These are phyloP conservation scores for Psophia crepitans DNA, from an alignment of 2,113 vertebrate genomes.

Conservation along the genomic window DNA sequence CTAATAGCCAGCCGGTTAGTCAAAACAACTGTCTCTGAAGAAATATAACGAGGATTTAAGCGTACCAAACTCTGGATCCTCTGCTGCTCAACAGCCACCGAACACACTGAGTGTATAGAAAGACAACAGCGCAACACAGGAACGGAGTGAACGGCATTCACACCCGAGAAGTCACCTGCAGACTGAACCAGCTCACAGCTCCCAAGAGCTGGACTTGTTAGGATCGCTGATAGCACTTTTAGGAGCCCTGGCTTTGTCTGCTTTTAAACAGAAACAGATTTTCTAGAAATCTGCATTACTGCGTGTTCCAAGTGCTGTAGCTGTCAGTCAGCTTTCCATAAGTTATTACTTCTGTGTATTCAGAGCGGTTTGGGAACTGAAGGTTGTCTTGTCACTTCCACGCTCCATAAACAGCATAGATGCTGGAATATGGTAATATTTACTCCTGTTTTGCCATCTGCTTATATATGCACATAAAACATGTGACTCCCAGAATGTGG, in stretches of 20 bases:
- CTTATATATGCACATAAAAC: background rate
- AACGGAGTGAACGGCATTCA: no score
- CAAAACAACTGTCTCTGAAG: background rate
- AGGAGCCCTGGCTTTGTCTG: background rate
- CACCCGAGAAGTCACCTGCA: background rate
- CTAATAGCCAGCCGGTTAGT: background rate
- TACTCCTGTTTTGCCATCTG: constrained; percentile 47
- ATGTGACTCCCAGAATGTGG: background rate
- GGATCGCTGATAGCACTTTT: fast-evolving
- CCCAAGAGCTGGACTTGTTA: fast-evolving
- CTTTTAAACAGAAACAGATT: background rate
- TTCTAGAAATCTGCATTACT: background rate
- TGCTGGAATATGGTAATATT: constrained; percentile 6
- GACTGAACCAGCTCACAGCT: background rate
- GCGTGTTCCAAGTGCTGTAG: background rate
- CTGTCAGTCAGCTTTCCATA: background rate
- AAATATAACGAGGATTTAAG: background rate
- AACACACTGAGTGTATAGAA: fast-evolving
- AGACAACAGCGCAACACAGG: background rate
- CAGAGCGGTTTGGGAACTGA: constrained; percentile 21
- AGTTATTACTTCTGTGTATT: constrained; percentile 17
- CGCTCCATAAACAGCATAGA: background rate
- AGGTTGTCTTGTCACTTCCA: background rate
- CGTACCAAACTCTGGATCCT: background rate
- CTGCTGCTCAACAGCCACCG: background rate